phyloP scores from a whole-genome alignment of 2,797 vertebrate species.

The Australoheros facetus region DNA sequence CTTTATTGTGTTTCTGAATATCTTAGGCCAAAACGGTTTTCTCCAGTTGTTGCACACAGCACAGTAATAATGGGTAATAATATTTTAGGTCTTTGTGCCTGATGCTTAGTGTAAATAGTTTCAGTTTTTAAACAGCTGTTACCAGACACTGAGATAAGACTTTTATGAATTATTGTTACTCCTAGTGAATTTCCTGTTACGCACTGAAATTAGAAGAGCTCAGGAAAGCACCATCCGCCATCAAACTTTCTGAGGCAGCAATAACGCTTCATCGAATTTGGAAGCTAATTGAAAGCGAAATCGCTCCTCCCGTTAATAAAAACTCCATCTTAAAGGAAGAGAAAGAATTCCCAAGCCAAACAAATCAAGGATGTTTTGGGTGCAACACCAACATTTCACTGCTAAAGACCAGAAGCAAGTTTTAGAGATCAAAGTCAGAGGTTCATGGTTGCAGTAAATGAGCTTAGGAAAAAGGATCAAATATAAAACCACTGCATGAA shows the following conservation, averaged over 20 bases:
- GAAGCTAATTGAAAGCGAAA: slow-evolving; percentile 15
- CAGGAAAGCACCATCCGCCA: slow-evolving; percentile 13
- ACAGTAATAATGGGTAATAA: slow-evolving; percentile 15
- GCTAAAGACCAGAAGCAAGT: neutral
- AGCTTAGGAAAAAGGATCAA: neutral
- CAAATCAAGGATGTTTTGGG: slow-evolving; percentile 9
- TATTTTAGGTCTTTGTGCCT: neutral
- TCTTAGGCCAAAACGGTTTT: neutral
- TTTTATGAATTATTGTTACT: slow-evolving; percentile 38
- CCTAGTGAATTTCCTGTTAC: slow-evolving; percentile 20
- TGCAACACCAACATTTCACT: neutral
- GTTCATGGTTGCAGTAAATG: neutral
- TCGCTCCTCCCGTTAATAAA: slow-evolving; percentile 28
- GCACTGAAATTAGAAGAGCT: slow-evolving; percentile 36
- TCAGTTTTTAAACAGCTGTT: slow-evolving; percentile 37
- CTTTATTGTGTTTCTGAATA: slow-evolving; percentile 1
- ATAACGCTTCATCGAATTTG: slow-evolving; percentile 37
- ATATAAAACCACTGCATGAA: neutral
- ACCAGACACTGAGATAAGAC: slow-evolving; percentile 28
- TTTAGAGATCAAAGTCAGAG: neutral
- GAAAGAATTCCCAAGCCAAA: slow-evolving; percentile 1
- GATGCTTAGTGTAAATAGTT: slow-evolving; percentile 26
- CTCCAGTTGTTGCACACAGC: neutral
- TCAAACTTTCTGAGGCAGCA: slow-evolving; percentile 21
- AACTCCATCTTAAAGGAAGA: slow-evolving; percentile 10